Conservation (phyloP, 1,140 invertebrate genomes). For the Gonioctena quinquepunctata region DNA sequence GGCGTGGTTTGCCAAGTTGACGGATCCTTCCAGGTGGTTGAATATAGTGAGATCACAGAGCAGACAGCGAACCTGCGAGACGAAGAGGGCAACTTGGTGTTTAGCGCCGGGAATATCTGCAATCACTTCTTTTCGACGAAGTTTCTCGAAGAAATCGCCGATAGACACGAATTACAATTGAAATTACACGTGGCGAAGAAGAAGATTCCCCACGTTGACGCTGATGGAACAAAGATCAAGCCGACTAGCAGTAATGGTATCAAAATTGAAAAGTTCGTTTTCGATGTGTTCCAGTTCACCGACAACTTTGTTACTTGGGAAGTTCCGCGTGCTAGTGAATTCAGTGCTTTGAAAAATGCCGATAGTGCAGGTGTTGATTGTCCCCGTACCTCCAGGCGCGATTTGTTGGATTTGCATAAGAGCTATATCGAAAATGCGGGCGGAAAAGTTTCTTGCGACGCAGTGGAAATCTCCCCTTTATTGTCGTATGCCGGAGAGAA, state of each 20-base stretch:
- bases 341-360: conserved; percentile 95
- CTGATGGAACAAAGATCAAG: conserved; percentile 70
- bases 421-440: conserved; percentile 84
- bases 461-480: conserved; percentile 90
- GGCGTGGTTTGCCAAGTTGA: conserved; percentile 93
- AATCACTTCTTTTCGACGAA: conserved; percentile 95
- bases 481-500: conserved; percentile 90
- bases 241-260: conserved; percentile 91
- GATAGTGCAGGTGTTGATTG: conserved; percentile 87
- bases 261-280: conserved; percentile 99
- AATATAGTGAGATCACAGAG: conserved; percentile 95
- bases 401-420: conserved; percentile 81
- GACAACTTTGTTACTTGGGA: conserved; percentile 92
- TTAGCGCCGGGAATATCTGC: conserved; percentile 96
- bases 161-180: conserved; percentile 70
- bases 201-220: conserved; percentile 89
- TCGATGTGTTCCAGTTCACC: conserved; percentile 96
- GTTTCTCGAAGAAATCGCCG: conserved; percentile 75
- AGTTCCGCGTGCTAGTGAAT: conserved; percentile 90
- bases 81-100: conserved; percentile 79
- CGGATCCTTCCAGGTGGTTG: conserved; percentile 89
- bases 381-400: conserved; percentile 80
- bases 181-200: conserved; percentile 96
- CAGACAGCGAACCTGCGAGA: conserved; percentile 83
- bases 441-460: conserved; percentile 67